These are phyloP conservation scores for Sinella curviseta DNA, from an alignment of 1,140 invertebrate species.

Conservation along the genomic window DNA sequence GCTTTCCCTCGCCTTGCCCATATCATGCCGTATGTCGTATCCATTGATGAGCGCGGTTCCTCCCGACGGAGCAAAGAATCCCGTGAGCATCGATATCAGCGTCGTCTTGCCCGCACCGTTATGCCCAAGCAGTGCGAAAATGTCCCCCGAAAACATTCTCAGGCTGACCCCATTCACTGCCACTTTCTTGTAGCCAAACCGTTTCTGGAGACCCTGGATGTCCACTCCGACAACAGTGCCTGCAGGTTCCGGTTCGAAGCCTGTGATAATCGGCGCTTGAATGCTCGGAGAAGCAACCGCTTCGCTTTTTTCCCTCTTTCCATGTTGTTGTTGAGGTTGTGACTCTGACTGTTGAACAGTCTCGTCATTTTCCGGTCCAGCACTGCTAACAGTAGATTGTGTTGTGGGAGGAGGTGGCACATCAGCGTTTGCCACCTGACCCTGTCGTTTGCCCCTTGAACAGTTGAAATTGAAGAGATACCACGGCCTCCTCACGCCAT, in stretches of 20 bases:
- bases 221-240: conserved; percentile 28
- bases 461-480: background rate
- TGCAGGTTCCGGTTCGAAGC: conserved; percentile 38
- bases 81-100: conserved; percentile 76
- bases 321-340: no score
- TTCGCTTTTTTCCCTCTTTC: no score
- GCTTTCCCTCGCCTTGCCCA: conserved; percentile 63
- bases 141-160: conserved; percentile 61
- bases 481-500: background rate
- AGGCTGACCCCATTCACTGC: conserved; percentile 61
- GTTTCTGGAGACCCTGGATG: conserved; percentile 34
- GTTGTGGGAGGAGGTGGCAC: no score
- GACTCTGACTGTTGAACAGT: no score
- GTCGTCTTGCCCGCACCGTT: conserved; percentile 58
- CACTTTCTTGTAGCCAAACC: conserved; percentile 50
- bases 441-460: no score
- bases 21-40: conserved; percentile 65
- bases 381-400: no score
- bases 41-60: conserved; percentile 65
- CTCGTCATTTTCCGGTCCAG: background rate
- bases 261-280: background rate
- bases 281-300: no score
- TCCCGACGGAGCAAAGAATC: conserved; percentile 57
- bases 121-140: conserved; percentile 61
- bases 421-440: no score